Base-by-base conservation (phyloP, 37 sponge, comb jelly and placozoan species). In the Halisarca cf. caerulea region DNA sequence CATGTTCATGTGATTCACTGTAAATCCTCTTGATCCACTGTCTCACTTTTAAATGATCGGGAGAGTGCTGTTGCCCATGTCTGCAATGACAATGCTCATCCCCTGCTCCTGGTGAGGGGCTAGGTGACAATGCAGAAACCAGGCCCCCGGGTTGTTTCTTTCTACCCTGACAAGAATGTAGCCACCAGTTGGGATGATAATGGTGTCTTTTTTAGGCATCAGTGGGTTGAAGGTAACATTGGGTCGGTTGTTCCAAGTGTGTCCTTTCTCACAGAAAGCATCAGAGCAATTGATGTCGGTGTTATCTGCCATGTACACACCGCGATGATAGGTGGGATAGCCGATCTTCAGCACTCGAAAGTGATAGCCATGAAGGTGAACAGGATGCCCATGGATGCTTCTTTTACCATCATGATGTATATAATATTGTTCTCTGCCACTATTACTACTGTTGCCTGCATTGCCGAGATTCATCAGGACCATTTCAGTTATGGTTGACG, bases 311-410 rank as follows among this genome's bases (percentile, higher is more conserved):
- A 24, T 24, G 25, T 40, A 40, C 1, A 17, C 7, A 2, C 77
- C 77, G 15, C 15, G 25, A 9, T 40, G 45, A 38, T 93, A 93
- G 58, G 55, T 58, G 17, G 90, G 90, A 84, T 93, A 87, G 2
- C 90, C 93, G 62, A 89, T 72, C 45, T 86, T 75, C 21, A 89
- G 53, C 20, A 93, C 90, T 72, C 89, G 88, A 66, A 93, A 93
- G 41, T 77, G 68, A 70, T 89, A 87, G 0, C 93, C 93, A 70
- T 93, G 93, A 0, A 93, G 58, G 41, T 93, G 93, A 30, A 93
- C 45, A 21, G 93, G 93, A 81, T 93, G 93, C n/a, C 45, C 77
- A 24, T 74, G 69, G 3, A 68, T 6, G 28, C 5, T 23, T 21
- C 28, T 61, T 9, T 23, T 4, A 30, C 69, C 69, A 30, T 68